Percentiles rank a stretch among this genome's conserved stretches.
Evolutionary conservation across 2,888 invertebrate species (phyloP).

Genomic region (Coenonympha arcania): DNA sequence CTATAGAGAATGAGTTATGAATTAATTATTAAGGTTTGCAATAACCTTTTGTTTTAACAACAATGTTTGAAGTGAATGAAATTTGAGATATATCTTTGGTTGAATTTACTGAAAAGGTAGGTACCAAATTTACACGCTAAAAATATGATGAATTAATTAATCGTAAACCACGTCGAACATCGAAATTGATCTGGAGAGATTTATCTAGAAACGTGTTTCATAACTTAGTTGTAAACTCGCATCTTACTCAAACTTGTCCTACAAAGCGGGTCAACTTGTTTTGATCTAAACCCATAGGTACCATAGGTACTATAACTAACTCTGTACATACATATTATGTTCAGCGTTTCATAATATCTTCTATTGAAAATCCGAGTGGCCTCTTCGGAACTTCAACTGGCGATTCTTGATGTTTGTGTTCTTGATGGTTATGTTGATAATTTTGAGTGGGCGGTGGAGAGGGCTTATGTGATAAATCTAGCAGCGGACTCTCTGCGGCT

Average conservation of each 20-base stretch:
- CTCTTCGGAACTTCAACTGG: constrained; percentile 60
- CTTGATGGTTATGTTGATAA: constrained; percentile 45
- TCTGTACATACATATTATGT: constrained; percentile 21
- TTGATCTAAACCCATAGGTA: constrained; percentile 23
- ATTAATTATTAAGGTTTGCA: neutral
- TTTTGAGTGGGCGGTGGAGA: constrained; percentile 49
- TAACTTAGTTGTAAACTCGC: constrained; percentile 25
- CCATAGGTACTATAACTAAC: too few species aligned
- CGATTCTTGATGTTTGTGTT: constrained; percentile 48
- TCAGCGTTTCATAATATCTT: constrained; percentile 90
- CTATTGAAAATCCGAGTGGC: constrained; percentile 86
- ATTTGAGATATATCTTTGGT: constrained; percentile 29
- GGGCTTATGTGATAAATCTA: constrained; percentile 75
- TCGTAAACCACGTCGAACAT: constrained; percentile 1
- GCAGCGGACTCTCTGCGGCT: constrained; percentile 56
- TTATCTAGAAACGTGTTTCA: constrained; percentile 21
- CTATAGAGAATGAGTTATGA: too few species aligned
- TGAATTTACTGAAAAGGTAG: constrained; percentile 17
- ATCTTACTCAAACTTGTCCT: constrained; percentile 23
- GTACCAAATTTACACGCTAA: constrained; percentile 3
- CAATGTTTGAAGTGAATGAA: neutral
- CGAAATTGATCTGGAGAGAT: constrained; percentile 15
- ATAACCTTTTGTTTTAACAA: neutral
- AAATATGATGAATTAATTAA: neutral
- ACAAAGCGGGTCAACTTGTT: constrained; percentile 23